phyloP scores from a whole-genome alignment of 2,797 vertebrate species.

The Cossypha polioptera region DNA sequence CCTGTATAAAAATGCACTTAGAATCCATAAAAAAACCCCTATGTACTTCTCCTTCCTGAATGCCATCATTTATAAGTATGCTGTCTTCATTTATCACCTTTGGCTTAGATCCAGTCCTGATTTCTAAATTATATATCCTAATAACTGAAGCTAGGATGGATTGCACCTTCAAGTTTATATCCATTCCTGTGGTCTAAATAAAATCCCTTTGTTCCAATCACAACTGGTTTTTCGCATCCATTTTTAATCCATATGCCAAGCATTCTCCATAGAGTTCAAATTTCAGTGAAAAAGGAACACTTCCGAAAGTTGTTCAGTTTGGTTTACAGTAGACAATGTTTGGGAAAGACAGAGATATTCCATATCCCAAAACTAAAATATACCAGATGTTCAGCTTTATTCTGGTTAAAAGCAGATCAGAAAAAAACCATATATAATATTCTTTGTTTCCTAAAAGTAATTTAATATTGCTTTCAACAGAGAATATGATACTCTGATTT shows the following conservation, averaged over 20 bases:
- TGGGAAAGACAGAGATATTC: constrained; percentile 68
- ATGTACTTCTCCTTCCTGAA: neutral
- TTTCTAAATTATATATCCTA: constrained; percentile 46
- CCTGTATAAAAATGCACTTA: neutral
- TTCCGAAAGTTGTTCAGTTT: constrained; percentile 77
- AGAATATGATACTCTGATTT: constrained; percentile 66
- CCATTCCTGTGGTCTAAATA: constrained; percentile 44
- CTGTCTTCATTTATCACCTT: constrained; percentile 35
- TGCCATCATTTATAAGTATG: neutral
- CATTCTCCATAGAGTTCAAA: constrained; percentile 54
- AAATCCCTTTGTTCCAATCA: constrained; percentile 42
- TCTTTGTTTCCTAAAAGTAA: constrained; percentile 73
- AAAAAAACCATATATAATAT: constrained; percentile 68
- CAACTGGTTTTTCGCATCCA: constrained; percentile 48
- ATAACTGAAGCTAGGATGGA: constrained; percentile 31
- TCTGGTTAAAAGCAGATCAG: constrained; percentile 67
- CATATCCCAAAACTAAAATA: constrained; percentile 77
- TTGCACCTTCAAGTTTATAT: constrained; percentile 45
- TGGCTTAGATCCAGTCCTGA: constrained; percentile 24
- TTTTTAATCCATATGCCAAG: constrained; percentile 55
- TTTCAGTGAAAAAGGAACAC: constrained; percentile 71
- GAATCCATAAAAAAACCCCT: neutral
- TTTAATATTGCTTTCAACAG: constrained; percentile 76
- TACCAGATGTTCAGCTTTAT: constrained; percentile 76
- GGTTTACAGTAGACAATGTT: constrained; percentile 74